Base-by-base conservation (phyloP, 2,888 invertebrate genomes). In the Caenorhabditis becei region DNA sequence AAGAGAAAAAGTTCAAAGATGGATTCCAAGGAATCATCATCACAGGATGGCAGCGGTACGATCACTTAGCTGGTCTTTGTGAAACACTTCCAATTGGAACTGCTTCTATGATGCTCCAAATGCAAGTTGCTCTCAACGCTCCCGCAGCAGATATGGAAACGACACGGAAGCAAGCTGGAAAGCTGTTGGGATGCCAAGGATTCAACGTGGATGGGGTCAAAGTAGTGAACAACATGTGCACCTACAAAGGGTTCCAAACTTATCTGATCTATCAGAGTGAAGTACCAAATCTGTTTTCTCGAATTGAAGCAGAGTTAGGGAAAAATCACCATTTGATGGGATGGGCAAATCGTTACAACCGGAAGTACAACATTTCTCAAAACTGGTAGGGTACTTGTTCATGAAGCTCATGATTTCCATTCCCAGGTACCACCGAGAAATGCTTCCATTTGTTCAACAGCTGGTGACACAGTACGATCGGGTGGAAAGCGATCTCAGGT, bases 41-140 rank as follows among this genome's bases (percentile, higher is more conserved):
- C 24, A 92, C 92, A 44, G 92, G 92, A 23, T 92, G 92, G 92
- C 92, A 92, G 82, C 89, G 93, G 78, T 92, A 92, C 86, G 92
- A 92, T 83, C 92, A 93, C 83, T 92, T 92, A 86, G 91, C 92
- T 7, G 90, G 92, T 1, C 84, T 92, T 47, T 92, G 92, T 90
- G 93, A 93, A 80, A 87, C 92, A 28, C 86, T 92, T 14, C 92
- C 93, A 10, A 91, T 91, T 28, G 89, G 88, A 69, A 87, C 87
- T 10, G 83, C 87, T n/a, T 87, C 87, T 5, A 84, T 87, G 86
- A 79, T 87, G 24, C 80, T 87, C 1, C 85, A 87, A 37, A 69
- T 87, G 24, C 79, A 83, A 77, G 84, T 80, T n/a, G 87, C 87
- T 8, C 11, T 86, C 23, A 71, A 72, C 32, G 85, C 82, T 10